These are phyloP conservation scores for Eledona agricola DNA, from an alignment of 2,888 invertebrate species.

Conservation along the genomic window DNA sequence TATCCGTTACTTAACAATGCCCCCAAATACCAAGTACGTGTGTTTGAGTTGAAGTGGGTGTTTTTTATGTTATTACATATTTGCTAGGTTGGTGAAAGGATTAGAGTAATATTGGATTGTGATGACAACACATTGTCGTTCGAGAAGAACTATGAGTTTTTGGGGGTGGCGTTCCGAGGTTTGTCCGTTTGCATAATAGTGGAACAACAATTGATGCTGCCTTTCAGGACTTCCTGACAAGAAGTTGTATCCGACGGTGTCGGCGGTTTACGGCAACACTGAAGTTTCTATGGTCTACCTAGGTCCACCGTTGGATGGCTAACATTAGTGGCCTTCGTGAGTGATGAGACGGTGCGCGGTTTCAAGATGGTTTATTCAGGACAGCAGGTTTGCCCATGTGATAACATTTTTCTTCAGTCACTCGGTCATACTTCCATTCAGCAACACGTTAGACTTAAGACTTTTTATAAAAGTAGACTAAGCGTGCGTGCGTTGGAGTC, in stretches of 20 bases:
- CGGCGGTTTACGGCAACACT: constrained; percentile 98
- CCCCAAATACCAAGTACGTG: constrained; percentile 88
- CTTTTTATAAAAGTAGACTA: constrained; percentile 32
- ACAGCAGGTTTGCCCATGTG: constrained; percentile 63
- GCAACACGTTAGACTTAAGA: constrained; percentile 22
- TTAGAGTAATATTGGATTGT: constrained; percentile 97
- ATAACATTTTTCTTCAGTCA: constrained; percentile 49
- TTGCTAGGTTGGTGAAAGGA: constrained; percentile 91
- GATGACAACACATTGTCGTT: constrained; percentile 96
- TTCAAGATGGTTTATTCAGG: constrained; percentile 50
- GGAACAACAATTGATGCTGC: constrained; percentile 36
- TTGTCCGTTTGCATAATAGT: constrained; percentile 39
- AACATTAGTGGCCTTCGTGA: constrained; percentile 60
- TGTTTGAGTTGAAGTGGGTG: neutral
- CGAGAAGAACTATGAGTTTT: constrained; percentile 97
- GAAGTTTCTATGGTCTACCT: constrained; percentile 99
- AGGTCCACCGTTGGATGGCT: constrained; percentile 96
- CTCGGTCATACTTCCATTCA: constrained; percentile 40
- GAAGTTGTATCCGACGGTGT: constrained; percentile 93
- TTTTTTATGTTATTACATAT: constrained; percentile 1
- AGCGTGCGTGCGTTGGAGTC: constrained; percentile 30
- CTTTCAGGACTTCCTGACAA: constrained; percentile 87
- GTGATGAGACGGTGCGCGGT: constrained; percentile 28
- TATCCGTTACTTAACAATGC: constrained; percentile 95
- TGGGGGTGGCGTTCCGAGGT: constrained; percentile 98